phyloP scores from a whole-genome alignment of 2,888 invertebrate species.

The Sarcophaga rosellei region DNA sequence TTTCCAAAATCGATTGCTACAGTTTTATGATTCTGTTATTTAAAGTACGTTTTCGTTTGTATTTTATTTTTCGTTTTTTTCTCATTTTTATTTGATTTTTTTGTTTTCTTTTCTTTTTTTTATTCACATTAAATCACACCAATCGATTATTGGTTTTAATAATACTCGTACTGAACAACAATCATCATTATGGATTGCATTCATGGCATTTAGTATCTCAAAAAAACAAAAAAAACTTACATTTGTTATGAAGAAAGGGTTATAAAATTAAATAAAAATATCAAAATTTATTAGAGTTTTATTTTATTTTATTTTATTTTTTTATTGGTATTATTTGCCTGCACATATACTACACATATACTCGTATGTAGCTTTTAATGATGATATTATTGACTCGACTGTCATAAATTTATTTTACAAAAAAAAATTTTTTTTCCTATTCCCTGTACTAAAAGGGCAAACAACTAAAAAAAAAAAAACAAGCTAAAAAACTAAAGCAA shows the following conservation, averaged over 20 bases:
- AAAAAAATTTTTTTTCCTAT: neutral
- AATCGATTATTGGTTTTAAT: constrained; percentile 29
- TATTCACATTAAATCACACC: constrained; percentile 48
- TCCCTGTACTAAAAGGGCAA: neutral
- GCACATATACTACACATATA: neutral
- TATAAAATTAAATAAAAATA: constrained; percentile 4
- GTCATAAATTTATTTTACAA: constrained; percentile 4
- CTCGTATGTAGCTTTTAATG: neutral
- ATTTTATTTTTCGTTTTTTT: too few species aligned
- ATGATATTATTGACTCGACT: neutral
- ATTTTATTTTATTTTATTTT: neutral
- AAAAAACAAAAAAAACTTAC: too few species aligned
- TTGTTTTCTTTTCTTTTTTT: neutral
- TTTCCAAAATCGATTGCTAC: constrained; percentile 25
- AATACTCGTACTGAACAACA: constrained; percentile 39
- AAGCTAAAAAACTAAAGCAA: constrained; percentile 11
- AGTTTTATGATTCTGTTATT: constrained; percentile 40
- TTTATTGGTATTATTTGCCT: neutral
- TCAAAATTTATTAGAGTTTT: constrained; percentile 11
- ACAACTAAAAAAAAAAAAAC: neutral
- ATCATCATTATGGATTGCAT: constrained; percentile 28
- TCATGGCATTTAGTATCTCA: constrained; percentile 1
- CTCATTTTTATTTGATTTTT: constrained; percentile 11
- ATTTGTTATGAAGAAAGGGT: neutral
- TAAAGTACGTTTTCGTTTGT: neutral